Evolutionary conservation across 2,888 invertebrate genomes (phyloP).

Genomic region (Odontocolon sp.): DNA sequence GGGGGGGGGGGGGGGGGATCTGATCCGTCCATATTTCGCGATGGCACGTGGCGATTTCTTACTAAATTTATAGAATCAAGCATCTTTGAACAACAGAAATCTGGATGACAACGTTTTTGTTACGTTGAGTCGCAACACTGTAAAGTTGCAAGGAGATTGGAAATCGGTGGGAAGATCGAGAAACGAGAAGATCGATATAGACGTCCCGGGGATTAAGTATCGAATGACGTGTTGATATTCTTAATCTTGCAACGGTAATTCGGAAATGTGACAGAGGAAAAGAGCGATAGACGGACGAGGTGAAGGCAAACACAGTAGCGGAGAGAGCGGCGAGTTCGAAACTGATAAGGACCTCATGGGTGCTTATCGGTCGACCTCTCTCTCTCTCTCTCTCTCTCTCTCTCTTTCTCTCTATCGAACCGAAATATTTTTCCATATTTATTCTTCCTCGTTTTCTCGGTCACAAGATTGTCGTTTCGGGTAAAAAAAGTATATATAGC

Average conservation of each 20-base stretch:
- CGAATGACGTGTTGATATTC: constrained; percentile 12
- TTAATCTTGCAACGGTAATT: constrained; percentile 26
- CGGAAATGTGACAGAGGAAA: constrained; percentile 5
- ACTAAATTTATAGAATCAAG: no score
- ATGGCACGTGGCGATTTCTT: no score
- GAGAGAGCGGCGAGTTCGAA: constrained; percentile 50
- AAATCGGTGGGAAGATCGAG: neutral
- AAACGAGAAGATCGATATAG: neutral
- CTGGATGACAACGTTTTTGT: no score
- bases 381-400: neutral
- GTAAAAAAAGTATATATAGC: no score
- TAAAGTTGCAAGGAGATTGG: neutral
- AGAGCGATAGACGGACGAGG: constrained; percentile 27
- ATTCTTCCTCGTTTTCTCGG: no score
- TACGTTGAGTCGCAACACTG: no score
- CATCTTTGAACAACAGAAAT: no score
- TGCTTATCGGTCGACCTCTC: constrained; percentile 22
- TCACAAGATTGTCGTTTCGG: no score
- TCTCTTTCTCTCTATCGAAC: neutral
- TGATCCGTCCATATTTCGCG: no score
- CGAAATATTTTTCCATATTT: neutral
- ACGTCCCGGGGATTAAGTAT: neutral
- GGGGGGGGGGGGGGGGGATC: no score
- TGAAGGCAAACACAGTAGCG: constrained; percentile 26
- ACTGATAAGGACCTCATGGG: constrained; percentile 66